phyloP scores from a whole-genome alignment of 2,888 invertebrate species.

The Leptogaster cylindrica region DNA sequence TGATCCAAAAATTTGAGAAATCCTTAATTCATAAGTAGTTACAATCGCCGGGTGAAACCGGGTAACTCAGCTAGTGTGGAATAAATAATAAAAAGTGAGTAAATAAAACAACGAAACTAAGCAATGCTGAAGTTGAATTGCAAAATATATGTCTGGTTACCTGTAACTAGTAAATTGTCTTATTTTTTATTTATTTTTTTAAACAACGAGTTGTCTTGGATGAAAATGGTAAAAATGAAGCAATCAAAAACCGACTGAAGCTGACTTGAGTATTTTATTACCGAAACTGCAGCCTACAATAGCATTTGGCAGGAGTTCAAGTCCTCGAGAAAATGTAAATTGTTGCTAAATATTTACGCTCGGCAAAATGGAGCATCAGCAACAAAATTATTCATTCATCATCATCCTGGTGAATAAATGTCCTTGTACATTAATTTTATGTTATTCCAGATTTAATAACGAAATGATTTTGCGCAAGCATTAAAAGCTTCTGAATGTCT shows the following conservation, averaged over 20 bases:
- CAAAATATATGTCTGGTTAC: too few species aligned
- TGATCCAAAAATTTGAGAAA: too few species aligned
- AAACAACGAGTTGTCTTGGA: too few species aligned
- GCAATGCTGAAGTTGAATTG: too few species aligned
- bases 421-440: slow-evolving; percentile 17
- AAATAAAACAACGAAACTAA: too few species aligned
- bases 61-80: too few species aligned
- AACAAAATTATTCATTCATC: neutral
- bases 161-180: too few species aligned
- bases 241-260: too few species aligned
- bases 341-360: neutral
- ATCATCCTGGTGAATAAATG: neutral
- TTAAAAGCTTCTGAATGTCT: slow-evolving; percentile 1
- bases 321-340: neutral
- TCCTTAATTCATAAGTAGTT: too few species aligned
- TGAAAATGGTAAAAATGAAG: neutral
- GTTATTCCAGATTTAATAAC: slow-evolving; percentile 19
- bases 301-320: neutral
- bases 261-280: neutral
- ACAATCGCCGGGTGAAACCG: too few species aligned
- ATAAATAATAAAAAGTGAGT: too few species aligned
- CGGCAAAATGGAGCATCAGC: neutral
- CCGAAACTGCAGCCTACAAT: neutral
- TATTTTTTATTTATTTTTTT: too few species aligned
- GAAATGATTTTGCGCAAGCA: slow-evolving; percentile 22